Evolutionary conservation across 1,140 invertebrate species (phyloP).

Genomic region (Muscidifurax raptorellus): DNA sequence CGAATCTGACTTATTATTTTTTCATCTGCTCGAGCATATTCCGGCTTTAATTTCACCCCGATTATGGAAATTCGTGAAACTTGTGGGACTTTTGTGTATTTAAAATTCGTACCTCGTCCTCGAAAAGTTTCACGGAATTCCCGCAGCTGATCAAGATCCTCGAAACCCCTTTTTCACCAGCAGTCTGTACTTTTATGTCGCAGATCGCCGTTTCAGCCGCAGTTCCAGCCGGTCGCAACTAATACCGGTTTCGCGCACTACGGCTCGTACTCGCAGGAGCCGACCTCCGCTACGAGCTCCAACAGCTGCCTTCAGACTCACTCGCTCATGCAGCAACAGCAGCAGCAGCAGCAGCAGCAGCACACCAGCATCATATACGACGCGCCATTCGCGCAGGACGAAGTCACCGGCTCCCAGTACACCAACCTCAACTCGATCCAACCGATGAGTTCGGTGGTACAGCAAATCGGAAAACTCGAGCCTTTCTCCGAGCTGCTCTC

Average conservation of each 20-base stretch:
- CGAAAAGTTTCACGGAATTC: constrained; percentile 21
- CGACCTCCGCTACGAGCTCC: constrained; percentile 50
- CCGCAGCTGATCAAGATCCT: not conserved
- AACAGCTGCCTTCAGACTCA: constrained; percentile 30
- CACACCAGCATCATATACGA: constrained; percentile 59
- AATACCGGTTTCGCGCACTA: constrained; percentile 67
- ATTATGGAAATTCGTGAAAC: not conserved
- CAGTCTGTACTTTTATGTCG: not conserved
- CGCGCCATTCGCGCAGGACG: constrained; percentile 66
- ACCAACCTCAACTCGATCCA: constrained; percentile 74
- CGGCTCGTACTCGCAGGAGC: constrained; percentile 61
- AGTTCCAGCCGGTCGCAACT: constrained; percentile 61
- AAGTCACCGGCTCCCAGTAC: constrained; percentile 69
- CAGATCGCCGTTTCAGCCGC: constrained; percentile 66
- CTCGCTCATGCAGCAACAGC: constrained; percentile 42
- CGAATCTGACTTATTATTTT: not conserved
- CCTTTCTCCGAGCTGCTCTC: constrained; percentile 82
- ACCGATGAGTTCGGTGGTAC: constrained; percentile 69
- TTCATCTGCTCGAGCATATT: too few relatives aligned
- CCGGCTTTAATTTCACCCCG: not conserved
- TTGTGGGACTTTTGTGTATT: not conserved
- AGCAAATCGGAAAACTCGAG: constrained; percentile 81
- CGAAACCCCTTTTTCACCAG: not conserved
- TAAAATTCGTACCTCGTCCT: not conserved
- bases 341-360: constrained; percentile 43